Conservation (phyloP, 2,113 vertebrate species). For the Cranoglanis bouderius region DNA sequence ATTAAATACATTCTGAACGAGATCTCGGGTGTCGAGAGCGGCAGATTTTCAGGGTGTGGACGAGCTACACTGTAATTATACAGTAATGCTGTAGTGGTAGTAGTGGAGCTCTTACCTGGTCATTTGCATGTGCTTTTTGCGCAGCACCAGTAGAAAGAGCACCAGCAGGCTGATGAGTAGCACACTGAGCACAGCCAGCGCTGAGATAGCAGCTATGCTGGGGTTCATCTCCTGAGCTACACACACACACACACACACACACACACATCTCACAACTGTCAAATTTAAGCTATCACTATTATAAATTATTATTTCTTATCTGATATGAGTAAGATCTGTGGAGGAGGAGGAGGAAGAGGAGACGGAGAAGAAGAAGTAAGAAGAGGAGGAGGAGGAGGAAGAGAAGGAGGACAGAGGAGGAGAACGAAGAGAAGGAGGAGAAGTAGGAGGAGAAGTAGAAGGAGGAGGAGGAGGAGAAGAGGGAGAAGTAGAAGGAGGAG, state of each 20-base stretch:
- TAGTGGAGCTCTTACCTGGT: constrained; percentile 70
- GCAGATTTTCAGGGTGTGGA: not conserved
- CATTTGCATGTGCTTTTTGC: constrained; percentile 93
- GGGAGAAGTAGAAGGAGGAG: not conserved
- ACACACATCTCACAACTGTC: not conserved
- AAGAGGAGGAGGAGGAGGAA: too few species aligned
- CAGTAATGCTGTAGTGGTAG: not conserved
- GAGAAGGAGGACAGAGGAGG: rapidly evolving
- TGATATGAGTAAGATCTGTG: not conserved
- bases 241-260: constrained; percentile 43
- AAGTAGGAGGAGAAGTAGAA: not conserved
- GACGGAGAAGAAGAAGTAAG: too few species aligned
- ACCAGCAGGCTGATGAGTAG: constrained; percentile 86
- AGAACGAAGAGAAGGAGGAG: not conserved
- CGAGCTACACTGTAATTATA: not conserved
- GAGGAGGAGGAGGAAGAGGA: not conserved
- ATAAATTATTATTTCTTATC: not conserved
- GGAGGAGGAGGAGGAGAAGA: not conserved
- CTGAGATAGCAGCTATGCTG: constrained; percentile 88
- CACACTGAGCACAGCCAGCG: constrained; percentile 86
- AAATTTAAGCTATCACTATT: not conserved
- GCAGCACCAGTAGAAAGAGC: constrained; percentile 86
- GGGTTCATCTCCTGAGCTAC: constrained; percentile 92
- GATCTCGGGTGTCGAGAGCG: not conserved
- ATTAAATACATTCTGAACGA: not conserved